Base-by-base conservation (phyloP, 2,113 vertebrate genomes). In the Pteronura brasiliensis region DNA sequence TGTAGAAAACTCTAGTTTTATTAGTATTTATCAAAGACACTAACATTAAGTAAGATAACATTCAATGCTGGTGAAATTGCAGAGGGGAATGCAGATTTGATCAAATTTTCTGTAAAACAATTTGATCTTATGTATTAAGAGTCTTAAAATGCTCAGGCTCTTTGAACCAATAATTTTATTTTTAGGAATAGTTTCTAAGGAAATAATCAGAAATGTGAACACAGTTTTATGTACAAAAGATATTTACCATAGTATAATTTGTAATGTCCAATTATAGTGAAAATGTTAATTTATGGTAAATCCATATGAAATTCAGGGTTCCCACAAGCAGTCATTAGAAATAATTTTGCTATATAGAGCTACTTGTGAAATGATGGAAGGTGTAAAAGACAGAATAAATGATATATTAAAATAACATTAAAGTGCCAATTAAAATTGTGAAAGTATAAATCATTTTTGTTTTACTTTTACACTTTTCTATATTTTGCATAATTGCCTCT, bases 281-380 rank as follows among this genome's bases (percentile, higher is more conserved):
- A 95, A 67, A 27, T 25, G 23, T 96, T 77, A 88, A 94, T 90
- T 88, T 94, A 77, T 91, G 36, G 39, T 90, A 81, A 55, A 95
- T 59, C 21, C 90, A 95, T 25, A 93, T 39, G 20, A 96, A 93
- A 95, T 95, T 90, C 59, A 90, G 49, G 49, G 49, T 15, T 97
- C 42, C 86, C 52, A 91, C 29, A 88, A 69, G n/a, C 87, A 82
- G 65, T 71, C 39, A 74, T 93, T 82, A 96, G 95, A 97, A 95
- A 94, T 95, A 94, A 87, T 93, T 96, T 87, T 97, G 80, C 91
- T 95, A n/a, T 23, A 82, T 57, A 88, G 29, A 93, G 55, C 90
- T 85, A 89, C n/a, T 87, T 90, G 6, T 82, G 63, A 95, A 90
- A 82, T 89, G 52, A 87, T 69, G 81, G 55, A 83, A 59, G 84